Percentiles rank a stretch among this genome's conserved stretches.
phyloP scores from a whole-genome alignment of 2,113 vertebrate genomes.

The Acinonyx jubatus region DNA sequence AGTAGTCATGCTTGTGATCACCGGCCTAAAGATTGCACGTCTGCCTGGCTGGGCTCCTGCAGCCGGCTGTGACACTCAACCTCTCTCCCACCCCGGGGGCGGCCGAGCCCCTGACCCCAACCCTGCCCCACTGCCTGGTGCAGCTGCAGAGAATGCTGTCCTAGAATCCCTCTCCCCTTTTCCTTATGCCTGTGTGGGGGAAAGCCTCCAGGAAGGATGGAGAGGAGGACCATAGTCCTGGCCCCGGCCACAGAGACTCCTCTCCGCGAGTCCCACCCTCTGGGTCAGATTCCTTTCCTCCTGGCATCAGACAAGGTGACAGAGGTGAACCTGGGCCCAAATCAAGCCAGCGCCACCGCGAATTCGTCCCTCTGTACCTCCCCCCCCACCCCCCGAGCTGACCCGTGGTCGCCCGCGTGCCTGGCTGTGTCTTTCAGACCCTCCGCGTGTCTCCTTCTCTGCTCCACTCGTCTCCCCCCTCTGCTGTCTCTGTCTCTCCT shows the following conservation, averaged over 20 bases:
- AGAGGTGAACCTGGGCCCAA: neutral
- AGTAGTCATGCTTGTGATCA: neutral
- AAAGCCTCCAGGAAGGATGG: neutral
- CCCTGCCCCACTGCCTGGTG: neutral
- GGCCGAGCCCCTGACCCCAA: neutral
- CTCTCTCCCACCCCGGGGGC: neutral
- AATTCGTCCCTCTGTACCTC: neutral
- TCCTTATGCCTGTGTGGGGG: neutral
- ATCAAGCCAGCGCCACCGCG: fast-evolving
- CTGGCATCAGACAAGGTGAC: too few relatives aligned
- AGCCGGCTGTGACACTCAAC: neutral
- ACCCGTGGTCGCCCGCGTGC: neutral
- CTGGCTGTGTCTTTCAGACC: neutral
- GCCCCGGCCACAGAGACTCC: neutral
- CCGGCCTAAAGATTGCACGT: neutral
- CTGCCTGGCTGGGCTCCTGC: neutral
- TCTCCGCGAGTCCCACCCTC: too few relatives aligned
- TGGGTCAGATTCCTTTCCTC: neutral
- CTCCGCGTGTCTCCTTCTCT: neutral
- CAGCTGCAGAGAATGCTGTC: neutral
- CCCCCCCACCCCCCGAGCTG: neutral
- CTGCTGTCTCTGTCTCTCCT: neutral
- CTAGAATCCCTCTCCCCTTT: neutral
- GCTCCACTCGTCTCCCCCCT: neutral
- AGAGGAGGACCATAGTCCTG: neutral